Conservation (phyloP, 1,140 invertebrate species). For the Saxidomus purpurata region DNA sequence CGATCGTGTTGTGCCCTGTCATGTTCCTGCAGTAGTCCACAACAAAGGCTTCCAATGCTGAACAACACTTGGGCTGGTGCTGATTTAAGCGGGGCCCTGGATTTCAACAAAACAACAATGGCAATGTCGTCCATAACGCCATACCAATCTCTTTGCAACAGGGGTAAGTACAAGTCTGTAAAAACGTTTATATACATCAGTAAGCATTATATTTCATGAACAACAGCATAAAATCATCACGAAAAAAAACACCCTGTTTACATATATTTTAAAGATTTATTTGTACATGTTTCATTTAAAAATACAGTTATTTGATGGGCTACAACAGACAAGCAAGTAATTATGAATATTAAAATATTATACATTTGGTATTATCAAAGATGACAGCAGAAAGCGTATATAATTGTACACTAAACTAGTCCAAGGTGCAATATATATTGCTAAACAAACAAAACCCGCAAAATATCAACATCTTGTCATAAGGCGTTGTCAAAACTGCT, state of each 20-base stretch:
- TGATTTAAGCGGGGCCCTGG: conserved; percentile 73
- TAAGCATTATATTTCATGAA: no score
- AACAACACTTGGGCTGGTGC: conserved; percentile 81
- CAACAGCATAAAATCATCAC: no score
- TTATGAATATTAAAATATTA: no score
- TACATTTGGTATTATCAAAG: no score
- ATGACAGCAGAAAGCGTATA: not conserved
- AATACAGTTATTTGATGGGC: no score
- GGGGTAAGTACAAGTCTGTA: conserved; percentile 74
- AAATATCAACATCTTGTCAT: not conserved
- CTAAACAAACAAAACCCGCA: conserved; percentile 19
- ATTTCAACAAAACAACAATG: conserved; percentile 79
- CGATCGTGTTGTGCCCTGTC: conserved; percentile 83
- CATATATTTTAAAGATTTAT: no score
- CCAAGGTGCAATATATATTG: not conserved
- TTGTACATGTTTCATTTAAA: no score
- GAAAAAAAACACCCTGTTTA: no score
- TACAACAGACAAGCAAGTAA: no score
- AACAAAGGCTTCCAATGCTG: conserved; percentile 80
- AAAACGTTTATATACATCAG: no score
- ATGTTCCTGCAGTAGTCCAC: conserved; percentile 79
- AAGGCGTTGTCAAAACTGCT: not conserved
- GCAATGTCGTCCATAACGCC: conserved; percentile 74
- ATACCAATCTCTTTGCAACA: conserved; percentile 83
- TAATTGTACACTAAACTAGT: not conserved